Evolutionary conservation across 2,113 vertebrate genomes (phyloP).

Genomic region (Sapayoa aenigma): DNA sequence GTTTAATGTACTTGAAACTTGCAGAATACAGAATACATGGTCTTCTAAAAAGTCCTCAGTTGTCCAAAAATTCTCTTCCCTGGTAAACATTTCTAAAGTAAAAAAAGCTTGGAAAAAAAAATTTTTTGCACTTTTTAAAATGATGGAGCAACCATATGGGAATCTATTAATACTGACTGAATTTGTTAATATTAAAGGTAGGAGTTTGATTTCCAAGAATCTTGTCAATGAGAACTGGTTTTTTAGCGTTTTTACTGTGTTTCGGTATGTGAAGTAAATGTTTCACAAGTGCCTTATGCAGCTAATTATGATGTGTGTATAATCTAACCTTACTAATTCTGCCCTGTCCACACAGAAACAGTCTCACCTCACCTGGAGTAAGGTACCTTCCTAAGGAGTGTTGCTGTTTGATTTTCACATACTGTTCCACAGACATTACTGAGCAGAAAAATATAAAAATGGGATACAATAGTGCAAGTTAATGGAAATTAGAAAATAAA

Average conservation of each 20-base stretch:
- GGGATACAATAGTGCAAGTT: neutral
- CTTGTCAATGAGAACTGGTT: neutral
- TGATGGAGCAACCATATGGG: neutral
- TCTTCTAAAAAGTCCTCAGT: neutral
- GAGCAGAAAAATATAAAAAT: neutral
- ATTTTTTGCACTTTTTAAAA: neutral
- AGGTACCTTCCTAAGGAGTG: too few relatives aligned
- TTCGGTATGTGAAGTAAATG: neutral
- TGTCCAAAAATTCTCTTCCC: neutral
- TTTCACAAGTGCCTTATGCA: fast-evolving
- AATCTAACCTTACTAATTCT: neutral
- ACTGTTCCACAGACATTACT: neutral
- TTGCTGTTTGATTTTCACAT: neutral
- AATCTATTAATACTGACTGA: neutral
- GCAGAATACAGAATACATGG: neutral
- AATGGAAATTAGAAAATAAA: neutral
- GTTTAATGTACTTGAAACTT: neutral
- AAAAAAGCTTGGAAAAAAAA: too few relatives aligned
- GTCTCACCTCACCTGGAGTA: neutral
- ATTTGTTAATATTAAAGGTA: neutral
- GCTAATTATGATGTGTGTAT: neutral
- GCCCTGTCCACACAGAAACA: neutral
- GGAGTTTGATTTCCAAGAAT: neutral
- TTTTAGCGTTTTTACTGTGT: neutral
- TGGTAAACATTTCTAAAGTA: neutral